Percentiles rank a stretch among this genome's conserved stretches.
phyloP scores from a whole-genome alignment of 2,888 invertebrate species.

The Sylvicola cinctus region DNA sequence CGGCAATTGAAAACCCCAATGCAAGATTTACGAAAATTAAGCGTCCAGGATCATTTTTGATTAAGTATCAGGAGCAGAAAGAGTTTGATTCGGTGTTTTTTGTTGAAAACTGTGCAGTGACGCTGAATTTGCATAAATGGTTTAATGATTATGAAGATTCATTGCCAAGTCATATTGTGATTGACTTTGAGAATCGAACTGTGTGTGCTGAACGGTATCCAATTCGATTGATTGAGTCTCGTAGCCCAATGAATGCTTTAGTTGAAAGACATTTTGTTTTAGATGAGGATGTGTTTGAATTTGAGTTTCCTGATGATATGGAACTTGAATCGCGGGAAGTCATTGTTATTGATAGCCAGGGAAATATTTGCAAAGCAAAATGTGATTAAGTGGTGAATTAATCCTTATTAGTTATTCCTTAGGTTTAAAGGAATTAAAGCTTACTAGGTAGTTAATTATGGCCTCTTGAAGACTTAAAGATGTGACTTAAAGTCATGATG shows the following conservation, averaged over 20 bases:
- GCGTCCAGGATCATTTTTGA: slow-evolving; percentile 13
- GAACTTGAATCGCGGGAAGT: no score
- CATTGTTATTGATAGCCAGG: no score
- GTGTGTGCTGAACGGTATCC: slow-evolving; percentile 6
- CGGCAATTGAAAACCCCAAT: no score
- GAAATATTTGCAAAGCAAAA: no score
- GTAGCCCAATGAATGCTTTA: slow-evolving; percentile 16
- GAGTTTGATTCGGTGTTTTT: slow-evolving; percentile 21
- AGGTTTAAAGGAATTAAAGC: no score
- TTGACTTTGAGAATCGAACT: neutral
- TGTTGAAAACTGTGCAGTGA: slow-evolving; percentile 18
- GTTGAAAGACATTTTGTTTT: slow-evolving; percentile 17
- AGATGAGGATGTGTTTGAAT: slow-evolving; percentile 11
- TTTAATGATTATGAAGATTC: slow-evolving; percentile 10
- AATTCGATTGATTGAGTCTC: slow-evolving; percentile 17
- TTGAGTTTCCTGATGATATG: slow-evolving; percentile 1
- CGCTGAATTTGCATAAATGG: slow-evolving; percentile 21
- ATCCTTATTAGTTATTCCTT: no score
- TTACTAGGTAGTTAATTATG: no score
- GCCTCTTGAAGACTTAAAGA: no score
- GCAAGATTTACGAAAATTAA: slow-evolving; percentile 19
- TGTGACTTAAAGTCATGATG: no score
- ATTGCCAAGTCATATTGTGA: neutral
- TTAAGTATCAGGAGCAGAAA: slow-evolving; percentile 21
- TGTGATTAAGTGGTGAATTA: no score